Evolutionary conservation across 2,113 vertebrate species (phyloP).

Genomic region (Thryonomys swinderianus): DNA sequence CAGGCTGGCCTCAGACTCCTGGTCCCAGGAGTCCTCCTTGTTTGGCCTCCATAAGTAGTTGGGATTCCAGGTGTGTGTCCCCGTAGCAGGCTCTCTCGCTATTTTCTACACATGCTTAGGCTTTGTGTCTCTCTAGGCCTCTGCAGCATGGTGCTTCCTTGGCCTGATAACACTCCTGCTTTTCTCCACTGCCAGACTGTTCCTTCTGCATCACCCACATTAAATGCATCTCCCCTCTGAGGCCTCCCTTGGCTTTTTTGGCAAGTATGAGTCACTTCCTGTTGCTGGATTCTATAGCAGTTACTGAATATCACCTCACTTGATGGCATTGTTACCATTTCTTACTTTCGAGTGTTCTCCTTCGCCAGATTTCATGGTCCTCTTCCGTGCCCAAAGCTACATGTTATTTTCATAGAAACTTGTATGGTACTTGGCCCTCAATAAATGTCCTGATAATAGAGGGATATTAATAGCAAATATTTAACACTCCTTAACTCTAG

Average conservation of each 20-base stretch:
- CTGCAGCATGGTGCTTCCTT: neutral
- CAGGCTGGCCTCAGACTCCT: neutral
- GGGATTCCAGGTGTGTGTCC: neutral
- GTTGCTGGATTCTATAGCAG: neutral
- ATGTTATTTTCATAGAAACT: conserved; percentile 54
- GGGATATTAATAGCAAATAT: conserved; percentile 37
- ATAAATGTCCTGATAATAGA: conserved; percentile 55
- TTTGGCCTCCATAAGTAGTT: neutral
- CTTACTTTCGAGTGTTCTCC: conserved; percentile 36
- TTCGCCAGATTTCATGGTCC: conserved; percentile 8
- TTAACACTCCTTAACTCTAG: conserved; percentile 49
- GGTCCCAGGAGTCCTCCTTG: neutral
- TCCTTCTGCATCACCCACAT: neutral
- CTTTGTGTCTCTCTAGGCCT: neutral
- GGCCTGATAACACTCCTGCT: neutral
- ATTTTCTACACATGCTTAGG: conserved; percentile 18
- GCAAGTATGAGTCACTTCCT: conserved; percentile 24
- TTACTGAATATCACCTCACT: conserved; percentile 2
- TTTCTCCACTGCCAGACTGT: conserved; percentile 45
- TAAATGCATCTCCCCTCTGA: neutral
- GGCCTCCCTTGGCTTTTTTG: neutral
- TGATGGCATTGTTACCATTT: conserved; percentile 32
- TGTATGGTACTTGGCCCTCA: neutral
- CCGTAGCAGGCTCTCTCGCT: neutral
- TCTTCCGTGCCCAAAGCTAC: conserved; percentile 13